Conservation (phyloP, 2,888 invertebrate species). For the Lasioglossum marginatum region DNA sequence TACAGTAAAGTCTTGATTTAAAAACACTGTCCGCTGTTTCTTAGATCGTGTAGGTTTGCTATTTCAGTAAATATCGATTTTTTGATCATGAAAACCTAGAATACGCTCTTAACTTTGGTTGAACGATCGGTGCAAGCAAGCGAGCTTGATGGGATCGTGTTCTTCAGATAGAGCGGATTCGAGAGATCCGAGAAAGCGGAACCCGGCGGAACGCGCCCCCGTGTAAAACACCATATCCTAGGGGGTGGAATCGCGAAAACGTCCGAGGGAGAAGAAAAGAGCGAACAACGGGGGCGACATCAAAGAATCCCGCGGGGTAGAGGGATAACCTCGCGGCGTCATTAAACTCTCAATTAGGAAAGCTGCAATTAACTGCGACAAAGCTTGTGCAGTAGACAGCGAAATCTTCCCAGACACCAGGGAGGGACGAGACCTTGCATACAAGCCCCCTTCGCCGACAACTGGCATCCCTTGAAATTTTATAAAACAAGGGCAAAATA, state of each 20-base stretch:
- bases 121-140: neutral
- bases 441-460: neutral
- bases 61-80: too few relatives aligned
- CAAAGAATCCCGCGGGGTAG: constrained; percentile 50
- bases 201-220: neutral
- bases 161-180: neutral
- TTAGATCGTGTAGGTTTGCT: too few relatives aligned
- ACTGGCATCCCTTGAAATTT: neutral
- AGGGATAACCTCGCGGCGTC: constrained; percentile 45
- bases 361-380: constrained; percentile 66
- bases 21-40: too few relatives aligned
- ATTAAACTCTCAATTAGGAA: constrained; percentile 71
- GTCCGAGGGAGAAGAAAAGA: neutral
- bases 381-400: constrained; percentile 30
- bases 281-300: constrained; percentile 38
- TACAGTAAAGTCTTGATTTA: too few relatives aligned
- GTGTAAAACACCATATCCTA: neutral
- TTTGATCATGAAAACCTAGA: too few relatives aligned
- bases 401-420: constrained; percentile 18
- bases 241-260: constrained; percentile 27
- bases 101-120: neutral
- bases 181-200: neutral
- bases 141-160: neutral
- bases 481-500: neutral
- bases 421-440: neutral